Base-by-base conservation (phyloP, 2,113 vertebrate genomes). In the Passer montanus region DNA sequence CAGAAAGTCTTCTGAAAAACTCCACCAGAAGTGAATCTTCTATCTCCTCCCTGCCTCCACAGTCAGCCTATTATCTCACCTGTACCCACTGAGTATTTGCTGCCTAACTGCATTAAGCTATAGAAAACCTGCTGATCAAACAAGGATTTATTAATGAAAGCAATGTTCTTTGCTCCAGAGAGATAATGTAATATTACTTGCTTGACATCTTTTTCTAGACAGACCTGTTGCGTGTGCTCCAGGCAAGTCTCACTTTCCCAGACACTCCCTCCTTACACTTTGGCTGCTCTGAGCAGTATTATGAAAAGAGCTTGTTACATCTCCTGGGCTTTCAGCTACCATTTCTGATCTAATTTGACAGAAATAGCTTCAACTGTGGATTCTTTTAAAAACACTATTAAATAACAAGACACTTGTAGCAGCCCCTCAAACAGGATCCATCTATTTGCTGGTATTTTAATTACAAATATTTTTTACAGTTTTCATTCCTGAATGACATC, bases 191-290 rank as follows among this genome's bases (percentile, higher is more conserved):
- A 41, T 94, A 96, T 89, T 96, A 97, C 97, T 95, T 92, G 97
- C 91, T 96, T 62, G 78, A 93, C 97, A 67, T 97, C 96, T 97
- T 98, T 97, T 97, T 96, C 97, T 95, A 70, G 83, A 90, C 92
- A 90, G 93, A 96, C 97, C 96, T 98, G 98, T 97, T 97, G 92
- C 63, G 53, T 68, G 55, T 88, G 97, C 76, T 95, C 88, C 68
- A 77, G 70, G 94, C 80, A 74, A 94, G 72, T 83, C 39, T 95
- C 59, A 93, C 93, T 96, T 97, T 97, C 93, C 95, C 97, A 96
- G 97, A 62, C 98, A 98, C 97, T 95, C 97, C 97, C 96, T 86
- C 37, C 31, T 84, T 53, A 50, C 59, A 11, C 47, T 50, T 83
- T 83, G 93, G 60, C 89, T 96, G 76, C 39, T 86, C 90, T 64